Conservation (phyloP, 2,113 vertebrate species). For the Erythrocercus mccallii region DNA sequence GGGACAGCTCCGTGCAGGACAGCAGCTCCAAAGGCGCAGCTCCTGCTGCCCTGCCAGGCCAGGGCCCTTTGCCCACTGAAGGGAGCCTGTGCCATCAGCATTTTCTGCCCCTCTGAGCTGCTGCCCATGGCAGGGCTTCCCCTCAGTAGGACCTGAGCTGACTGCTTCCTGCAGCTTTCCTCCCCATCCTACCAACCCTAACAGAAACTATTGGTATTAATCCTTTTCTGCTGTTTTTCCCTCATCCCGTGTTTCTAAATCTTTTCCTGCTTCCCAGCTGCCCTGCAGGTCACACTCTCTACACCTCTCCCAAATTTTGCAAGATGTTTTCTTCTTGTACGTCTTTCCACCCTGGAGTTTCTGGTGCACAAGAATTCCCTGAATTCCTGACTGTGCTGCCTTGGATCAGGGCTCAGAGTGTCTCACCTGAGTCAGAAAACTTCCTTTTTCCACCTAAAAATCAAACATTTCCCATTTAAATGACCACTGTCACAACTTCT, state of each 20-base stretch:
- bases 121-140: not conserved
- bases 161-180: not conserved
- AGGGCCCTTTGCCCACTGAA: not conserved
- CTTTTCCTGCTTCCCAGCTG: not conserved
- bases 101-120: not conserved
- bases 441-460: not conserved
- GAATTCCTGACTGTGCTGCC: not conserved
- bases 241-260: not conserved
- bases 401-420: not conserved
- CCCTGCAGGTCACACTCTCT: not conserved
- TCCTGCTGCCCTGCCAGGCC: not conserved
- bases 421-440: not conserved
- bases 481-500: not conserved
- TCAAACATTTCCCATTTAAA: not conserved
- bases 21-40: not conserved
- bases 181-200: not conserved
- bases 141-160: rapidly evolving
- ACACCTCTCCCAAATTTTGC: not conserved
- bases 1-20: rapidly evolving
- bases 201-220: not conserved
- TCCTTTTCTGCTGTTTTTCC: not conserved
- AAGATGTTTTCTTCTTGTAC: not conserved
- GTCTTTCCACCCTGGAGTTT: not conserved
- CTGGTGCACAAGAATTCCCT: not conserved
- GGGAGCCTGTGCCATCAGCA: rapidly evolving